phyloP scores from a whole-genome alignment of 2,888 invertebrate genomes.

The Opisthograptis luteolata region DNA sequence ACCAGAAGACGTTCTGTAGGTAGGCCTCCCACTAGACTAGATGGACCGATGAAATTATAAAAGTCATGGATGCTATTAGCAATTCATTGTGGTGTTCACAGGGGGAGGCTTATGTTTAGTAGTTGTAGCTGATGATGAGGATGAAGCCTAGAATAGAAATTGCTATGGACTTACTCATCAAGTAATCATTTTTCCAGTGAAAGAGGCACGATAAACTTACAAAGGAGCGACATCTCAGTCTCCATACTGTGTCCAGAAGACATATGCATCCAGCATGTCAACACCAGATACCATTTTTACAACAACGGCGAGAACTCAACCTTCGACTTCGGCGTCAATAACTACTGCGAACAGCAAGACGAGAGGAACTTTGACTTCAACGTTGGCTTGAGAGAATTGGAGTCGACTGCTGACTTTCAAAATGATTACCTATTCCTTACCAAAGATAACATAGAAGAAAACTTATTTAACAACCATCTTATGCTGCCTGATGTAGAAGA shows the following conservation, averaged over 20 bases:
- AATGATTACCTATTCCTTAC: slow-evolving; percentile 26
- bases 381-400: slow-evolving; percentile 25
- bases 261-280: slow-evolving; percentile 47
- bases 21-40: too few relatives aligned
- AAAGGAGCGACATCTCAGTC: slow-evolving; percentile 55
- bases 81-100: too few relatives aligned
- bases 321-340: slow-evolving; percentile 24
- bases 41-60: too few relatives aligned
- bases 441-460: slow-evolving; percentile 23
- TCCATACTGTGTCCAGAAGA: slow-evolving; percentile 60
- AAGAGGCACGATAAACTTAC: slow-evolving; percentile 64
- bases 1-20: too few relatives aligned
- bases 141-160: too few relatives aligned
- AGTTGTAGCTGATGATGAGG: too few relatives aligned
- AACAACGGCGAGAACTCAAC: slow-evolving; percentile 29
- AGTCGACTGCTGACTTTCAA: slow-evolving; percentile 15
- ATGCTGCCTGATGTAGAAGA: slow-evolving; percentile 10
- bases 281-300: slow-evolving; percentile 29
- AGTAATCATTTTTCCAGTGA: slow-evolving; percentile 56
- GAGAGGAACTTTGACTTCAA: slow-evolving; percentile 28
- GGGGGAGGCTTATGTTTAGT: too few relatives aligned
- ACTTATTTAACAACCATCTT: slow-evolving; percentile 16
- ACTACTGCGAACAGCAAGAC: slow-evolving; percentile 28
- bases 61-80: too few relatives aligned
- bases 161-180: too few relatives aligned